Percentiles rank a stretch among this genome's conserved stretches.
phyloP scores from a whole-genome alignment of 2,797 vertebrate species.

The Artibeus jamaicensis region DNA sequence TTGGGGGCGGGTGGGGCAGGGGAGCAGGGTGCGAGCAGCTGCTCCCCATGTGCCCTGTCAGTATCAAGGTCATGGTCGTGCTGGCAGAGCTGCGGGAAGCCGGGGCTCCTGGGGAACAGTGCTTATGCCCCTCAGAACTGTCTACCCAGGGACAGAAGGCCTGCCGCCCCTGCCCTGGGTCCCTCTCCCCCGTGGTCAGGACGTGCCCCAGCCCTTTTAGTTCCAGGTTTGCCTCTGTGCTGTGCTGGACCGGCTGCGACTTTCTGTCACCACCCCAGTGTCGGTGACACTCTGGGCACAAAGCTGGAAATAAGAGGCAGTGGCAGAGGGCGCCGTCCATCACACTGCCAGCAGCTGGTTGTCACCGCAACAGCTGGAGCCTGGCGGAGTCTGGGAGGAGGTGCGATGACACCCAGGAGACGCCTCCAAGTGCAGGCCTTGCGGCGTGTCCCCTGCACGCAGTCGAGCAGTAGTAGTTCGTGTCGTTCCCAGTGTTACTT shows the following conservation, averaged over 20 bases:
- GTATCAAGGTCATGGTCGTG: background rate
- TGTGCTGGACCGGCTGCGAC: background rate
- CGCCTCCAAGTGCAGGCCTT: background rate
- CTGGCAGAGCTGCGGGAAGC: background rate
- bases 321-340: background rate
- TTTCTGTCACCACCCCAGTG: background rate
- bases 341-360: constrained; percentile 1
- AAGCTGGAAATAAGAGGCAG: background rate
- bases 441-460: fast-evolving
- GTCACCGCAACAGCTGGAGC: constrained; percentile 52
- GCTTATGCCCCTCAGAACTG: background rate
- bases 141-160: background rate
- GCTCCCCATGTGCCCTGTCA: background rate
- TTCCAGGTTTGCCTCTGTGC: background rate
- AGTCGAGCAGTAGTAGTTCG: background rate
- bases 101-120: background rate
- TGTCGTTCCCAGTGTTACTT: background rate
- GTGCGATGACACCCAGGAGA: background rate
- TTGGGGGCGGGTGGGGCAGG: background rate
- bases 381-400: background rate
- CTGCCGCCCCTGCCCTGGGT: background rate
- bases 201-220: background rate
- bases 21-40: background rate
- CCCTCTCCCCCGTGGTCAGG: background rate
- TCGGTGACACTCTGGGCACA: background rate